Evolutionary conservation across 1,140 invertebrate genomes (phyloP).

Genomic region (Panagrolaimus sp.): DNA sequence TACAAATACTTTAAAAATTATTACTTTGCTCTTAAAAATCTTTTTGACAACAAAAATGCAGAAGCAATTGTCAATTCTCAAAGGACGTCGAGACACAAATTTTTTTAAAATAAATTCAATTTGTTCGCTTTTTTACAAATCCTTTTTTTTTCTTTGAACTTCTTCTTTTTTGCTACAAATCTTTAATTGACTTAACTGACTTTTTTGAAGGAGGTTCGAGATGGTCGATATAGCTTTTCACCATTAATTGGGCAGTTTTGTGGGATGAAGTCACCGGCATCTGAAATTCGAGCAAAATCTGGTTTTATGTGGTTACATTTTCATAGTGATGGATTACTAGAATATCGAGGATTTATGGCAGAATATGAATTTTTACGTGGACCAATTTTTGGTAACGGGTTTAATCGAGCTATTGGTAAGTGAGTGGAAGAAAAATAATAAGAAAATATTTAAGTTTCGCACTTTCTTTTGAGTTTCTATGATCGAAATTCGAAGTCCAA

Average conservation of each 20-base stretch:
- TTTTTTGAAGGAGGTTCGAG: constrained; percentile 31
- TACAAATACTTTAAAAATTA: too few relatives aligned
- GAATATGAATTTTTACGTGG: constrained; percentile 35
- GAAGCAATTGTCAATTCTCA: too few relatives aligned
- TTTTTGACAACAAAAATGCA: too few relatives aligned
- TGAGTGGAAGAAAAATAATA: too few relatives aligned
- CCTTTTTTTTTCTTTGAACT: too few relatives aligned
- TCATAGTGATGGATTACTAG: constrained; percentile 33
- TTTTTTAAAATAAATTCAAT: constrained; percentile 22
- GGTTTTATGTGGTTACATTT: constrained; percentile 37
- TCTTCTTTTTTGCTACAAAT: constrained; percentile 1
- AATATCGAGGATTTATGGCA: constrained; percentile 36
- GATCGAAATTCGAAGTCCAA: too few relatives aligned
- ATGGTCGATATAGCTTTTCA: constrained; percentile 39
- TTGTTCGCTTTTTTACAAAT: neutral
- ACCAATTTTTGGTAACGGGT: constrained; percentile 4
- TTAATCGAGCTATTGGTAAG: neutral
- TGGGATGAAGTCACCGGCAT: constrained; percentile 23
- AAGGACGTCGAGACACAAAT: neutral
- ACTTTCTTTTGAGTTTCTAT: too few relatives aligned
- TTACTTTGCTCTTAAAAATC: too few relatives aligned
- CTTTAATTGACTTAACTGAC: neutral
- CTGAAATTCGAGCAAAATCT: constrained; percentile 26
- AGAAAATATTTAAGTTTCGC: too few relatives aligned
- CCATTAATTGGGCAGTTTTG: constrained; percentile 35